Evolutionary conservation across 2,113 vertebrate species (phyloP).

Genomic region (Chrysemys picta): DNA sequence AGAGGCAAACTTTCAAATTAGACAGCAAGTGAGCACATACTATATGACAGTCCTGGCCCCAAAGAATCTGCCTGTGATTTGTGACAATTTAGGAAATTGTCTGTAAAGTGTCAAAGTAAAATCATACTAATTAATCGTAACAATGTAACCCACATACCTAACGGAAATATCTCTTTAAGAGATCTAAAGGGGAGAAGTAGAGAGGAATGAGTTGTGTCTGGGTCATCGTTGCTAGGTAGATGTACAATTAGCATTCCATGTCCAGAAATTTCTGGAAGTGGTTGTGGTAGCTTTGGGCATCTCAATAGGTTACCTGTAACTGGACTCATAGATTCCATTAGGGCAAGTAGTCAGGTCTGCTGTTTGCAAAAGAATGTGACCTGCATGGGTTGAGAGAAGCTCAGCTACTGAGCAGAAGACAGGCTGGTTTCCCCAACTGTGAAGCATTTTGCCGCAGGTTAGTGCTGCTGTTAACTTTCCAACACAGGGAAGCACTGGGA

Average conservation of each 20-base stretch:
- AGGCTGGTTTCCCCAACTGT: no score
- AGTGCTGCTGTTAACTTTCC: no score
- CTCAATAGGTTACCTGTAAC: neutral
- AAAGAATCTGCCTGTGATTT: constrained; percentile 60
- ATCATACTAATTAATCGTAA: constrained; percentile 54
- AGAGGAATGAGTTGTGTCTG: neutral
- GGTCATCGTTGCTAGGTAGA: neutral
- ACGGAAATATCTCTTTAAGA: neutral
- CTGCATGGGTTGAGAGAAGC: no score
- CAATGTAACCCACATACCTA: neutral
- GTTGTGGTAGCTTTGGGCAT: neutral
- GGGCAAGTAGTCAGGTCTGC: no score
- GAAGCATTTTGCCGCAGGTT: no score
- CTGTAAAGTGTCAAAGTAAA: constrained; percentile 61
- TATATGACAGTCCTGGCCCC: constrained; percentile 53
- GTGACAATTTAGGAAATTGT: constrained; percentile 62
- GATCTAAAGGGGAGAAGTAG: neutral
- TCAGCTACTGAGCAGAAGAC: no score
- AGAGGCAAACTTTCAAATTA: constrained; percentile 42
- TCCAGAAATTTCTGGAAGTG: neutral
- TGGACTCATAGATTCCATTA: neutral
- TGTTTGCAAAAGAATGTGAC: no score
- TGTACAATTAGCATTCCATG: neutral
- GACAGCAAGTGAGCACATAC: constrained; percentile 40
- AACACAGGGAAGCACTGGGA: no score